Percentiles rank a stretch among this genome's conserved stretches.
Conservation (phyloP, 2,888 invertebrate species). For the Yponomeuta sedellus region DNA sequence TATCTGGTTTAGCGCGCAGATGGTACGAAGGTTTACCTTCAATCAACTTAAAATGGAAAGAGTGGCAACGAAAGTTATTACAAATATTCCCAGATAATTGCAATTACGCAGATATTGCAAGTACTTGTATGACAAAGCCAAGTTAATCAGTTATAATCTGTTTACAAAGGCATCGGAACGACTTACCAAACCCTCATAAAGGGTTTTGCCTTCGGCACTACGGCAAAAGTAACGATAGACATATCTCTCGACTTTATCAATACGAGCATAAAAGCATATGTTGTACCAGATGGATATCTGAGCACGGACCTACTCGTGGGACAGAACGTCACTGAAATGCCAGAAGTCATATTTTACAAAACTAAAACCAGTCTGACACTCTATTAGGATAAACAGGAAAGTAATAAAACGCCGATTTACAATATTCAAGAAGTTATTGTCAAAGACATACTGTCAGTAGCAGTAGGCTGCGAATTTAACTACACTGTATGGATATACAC, state of each 20-base stretch:
- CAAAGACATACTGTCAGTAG: not conserved
- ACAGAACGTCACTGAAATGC: slow-evolving; percentile 8
- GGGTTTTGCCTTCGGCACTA: slow-evolving; percentile 11
- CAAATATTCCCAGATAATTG: slow-evolving; percentile 14
- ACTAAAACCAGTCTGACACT: not conserved
- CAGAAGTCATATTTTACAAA: not conserved
- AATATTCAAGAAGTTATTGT: not conserved
- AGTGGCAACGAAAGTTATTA: slow-evolving; percentile 13
- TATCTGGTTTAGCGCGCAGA: slow-evolving; percentile 13
- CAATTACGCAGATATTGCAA: slow-evolving; percentile 17
- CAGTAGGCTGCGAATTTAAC: not conserved
- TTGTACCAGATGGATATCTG: slow-evolving; percentile 11
- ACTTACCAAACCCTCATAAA: slow-evolving; percentile 4
- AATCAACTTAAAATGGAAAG: slow-evolving; percentile 14
- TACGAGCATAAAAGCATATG: slow-evolving; percentile 7
- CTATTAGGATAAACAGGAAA: not conserved
- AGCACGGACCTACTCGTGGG: slow-evolving; percentile 10
- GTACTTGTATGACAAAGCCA: slow-evolving; percentile 21
- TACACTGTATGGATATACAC: not conserved
- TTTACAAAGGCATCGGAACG: not conserved
- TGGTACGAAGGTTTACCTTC: slow-evolving; percentile 18
- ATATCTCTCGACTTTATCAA: slow-evolving; percentile 3
- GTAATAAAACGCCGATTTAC: not conserved
- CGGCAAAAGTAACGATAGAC: slow-evolving; percentile 2
- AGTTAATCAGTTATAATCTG: slow-evolving; percentile 20